Evolutionary conservation across 1,140 invertebrate genomes (phyloP).

Genomic region (Neotoxoptera formosana): DNA sequence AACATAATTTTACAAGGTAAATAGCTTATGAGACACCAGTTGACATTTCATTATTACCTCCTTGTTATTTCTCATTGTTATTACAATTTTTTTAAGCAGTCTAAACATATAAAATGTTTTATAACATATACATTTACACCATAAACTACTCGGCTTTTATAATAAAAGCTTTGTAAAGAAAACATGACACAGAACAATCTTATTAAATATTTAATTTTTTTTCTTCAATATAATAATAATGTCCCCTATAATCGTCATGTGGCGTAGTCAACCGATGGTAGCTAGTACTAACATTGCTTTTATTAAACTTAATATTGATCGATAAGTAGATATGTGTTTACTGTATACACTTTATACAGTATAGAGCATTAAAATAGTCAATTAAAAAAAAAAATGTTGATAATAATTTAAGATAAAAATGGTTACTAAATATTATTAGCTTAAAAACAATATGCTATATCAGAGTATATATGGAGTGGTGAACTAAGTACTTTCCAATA

Average conservation of each 20-base stretch:
- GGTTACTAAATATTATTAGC: background rate
- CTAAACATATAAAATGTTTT: background rate
- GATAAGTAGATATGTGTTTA: background rate
- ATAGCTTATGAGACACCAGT: conserved; percentile 43
- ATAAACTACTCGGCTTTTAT: conserved; percentile 26
- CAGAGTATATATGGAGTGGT: no score
- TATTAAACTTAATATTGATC: background rate
- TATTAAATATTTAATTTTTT: background rate
- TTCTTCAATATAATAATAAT: background rate
- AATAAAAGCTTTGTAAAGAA: background rate
- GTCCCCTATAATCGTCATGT: background rate
- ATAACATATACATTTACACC: background rate
- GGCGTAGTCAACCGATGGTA: background rate
- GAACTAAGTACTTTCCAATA: background rate
- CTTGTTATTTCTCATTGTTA: background rate
- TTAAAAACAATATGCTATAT: background rate
- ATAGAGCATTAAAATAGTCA: background rate
- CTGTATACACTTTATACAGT: background rate
- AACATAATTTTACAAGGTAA: conserved; percentile 40
- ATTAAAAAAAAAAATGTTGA: background rate
- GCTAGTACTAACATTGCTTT: background rate
- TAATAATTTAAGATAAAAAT: background rate
- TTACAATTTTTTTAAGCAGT: background rate
- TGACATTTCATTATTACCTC: conserved; percentile 30
- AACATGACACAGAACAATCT: background rate